Conservation (phyloP, 2,797 vertebrate genomes). For the Phataginus tetradactyla region DNA sequence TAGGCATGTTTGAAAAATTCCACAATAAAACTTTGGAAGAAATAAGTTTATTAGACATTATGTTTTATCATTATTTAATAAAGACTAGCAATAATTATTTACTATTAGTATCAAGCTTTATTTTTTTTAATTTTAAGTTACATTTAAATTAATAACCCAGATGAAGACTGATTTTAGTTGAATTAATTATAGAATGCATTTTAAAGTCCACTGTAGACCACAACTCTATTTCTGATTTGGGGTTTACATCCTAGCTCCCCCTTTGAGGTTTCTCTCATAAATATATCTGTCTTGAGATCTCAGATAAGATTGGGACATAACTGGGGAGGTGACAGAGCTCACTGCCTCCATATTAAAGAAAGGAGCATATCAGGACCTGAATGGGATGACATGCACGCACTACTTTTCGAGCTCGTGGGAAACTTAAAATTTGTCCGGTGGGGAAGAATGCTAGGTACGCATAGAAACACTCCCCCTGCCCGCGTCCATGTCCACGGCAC, state of each 20-base stretch:
- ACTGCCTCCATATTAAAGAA: neutral
- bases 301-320: neutral
- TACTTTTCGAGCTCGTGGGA: neutral
- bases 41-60: neutral
- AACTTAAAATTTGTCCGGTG: neutral
- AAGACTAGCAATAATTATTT: neutral
- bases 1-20: neutral
- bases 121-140: neutral
- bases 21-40: neutral
- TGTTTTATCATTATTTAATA: neutral
- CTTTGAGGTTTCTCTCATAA: neutral
- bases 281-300: neutral
- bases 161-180: neutral
- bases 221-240: neutral
- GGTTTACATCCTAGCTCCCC: neutral
- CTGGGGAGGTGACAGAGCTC: neutral
- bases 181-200: neutral
- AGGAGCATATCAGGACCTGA: neutral
- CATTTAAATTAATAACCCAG: neutral
- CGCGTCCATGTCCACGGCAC: neutral
- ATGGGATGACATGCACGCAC: neutral
- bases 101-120: neutral
- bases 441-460: neutral
- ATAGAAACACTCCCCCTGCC: neutral
- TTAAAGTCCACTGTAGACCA: neutral